Percentiles rank a stretch among this genome's conserved stretches.
Evolutionary conservation across 2,888 invertebrate genomes (phyloP).

Genomic region (Biston betularia): DNA sequence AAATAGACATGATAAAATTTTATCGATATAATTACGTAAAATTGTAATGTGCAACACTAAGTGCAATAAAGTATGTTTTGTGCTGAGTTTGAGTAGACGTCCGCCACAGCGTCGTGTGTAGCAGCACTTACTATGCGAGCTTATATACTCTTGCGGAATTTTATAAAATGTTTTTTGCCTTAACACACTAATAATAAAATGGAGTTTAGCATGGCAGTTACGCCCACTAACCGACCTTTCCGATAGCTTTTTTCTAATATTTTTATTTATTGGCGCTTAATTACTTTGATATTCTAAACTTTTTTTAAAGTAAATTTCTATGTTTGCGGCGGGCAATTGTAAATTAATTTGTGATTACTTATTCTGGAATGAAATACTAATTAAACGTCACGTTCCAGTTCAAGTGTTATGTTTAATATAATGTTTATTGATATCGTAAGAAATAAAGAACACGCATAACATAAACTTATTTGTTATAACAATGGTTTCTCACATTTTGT

Average conservation of each 20-base stretch:
- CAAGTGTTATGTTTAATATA: neutral
- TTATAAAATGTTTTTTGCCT: constrained; percentile 1
- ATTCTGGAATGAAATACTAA: neutral
- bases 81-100: constrained; percentile 4
- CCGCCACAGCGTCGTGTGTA: constrained; percentile 6
- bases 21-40: too few species aligned
- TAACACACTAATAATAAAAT: neutral
- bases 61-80: constrained; percentile 4
- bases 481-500: too few species aligned
- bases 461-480: too few species aligned
- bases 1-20: too few species aligned
- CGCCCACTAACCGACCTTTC: neutral
- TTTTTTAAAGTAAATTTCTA: neutral
- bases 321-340: neutral
- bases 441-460: too few species aligned
- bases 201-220: neutral
- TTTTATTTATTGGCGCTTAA: neutral
- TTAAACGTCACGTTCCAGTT: neutral
- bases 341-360: neutral
- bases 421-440: neutral
- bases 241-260: neutral
- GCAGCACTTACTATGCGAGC: constrained; percentile 3
- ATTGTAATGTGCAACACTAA: neutral
- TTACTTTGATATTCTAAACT: neutral
- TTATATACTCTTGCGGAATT: constrained; percentile 5